phyloP scores from a whole-genome alignment of 2,797 vertebrate species.

The Rhinatrema bivittatum region DNA sequence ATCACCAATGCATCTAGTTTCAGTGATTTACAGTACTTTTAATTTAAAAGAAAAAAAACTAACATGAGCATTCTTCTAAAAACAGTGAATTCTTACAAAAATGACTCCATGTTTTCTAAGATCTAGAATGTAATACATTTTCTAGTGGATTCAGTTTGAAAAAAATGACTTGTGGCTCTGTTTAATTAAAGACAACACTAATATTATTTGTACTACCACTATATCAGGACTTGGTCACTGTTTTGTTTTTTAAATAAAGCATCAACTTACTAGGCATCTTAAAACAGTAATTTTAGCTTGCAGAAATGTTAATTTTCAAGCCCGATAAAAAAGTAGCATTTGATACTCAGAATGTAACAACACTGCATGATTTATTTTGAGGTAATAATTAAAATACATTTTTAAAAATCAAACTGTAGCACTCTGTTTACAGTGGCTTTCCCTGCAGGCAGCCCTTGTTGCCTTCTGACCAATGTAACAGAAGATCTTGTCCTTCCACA shows the following conservation, averaged over 20 bases:
- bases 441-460: too few species aligned
- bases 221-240: neutral
- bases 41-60: neutral
- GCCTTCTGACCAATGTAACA: too few species aligned
- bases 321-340: too few species aligned
- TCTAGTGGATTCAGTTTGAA: neutral
- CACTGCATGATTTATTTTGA: too few species aligned
- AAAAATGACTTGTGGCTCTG: neutral
- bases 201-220: fast-evolving
- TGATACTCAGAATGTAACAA: too few species aligned
- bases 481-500: too few species aligned
- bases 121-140: neutral
- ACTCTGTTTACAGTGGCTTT: too few species aligned
- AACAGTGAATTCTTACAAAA: neutral
- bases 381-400: too few species aligned
- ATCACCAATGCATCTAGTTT: neutral
- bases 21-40: too few species aligned
- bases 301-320: neutral
- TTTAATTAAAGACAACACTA: neutral
- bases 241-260: slow-evolving; percentile 3
- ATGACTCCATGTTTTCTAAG: fast-evolving
- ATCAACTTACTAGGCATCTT: neutral
- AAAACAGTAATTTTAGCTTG: neutral
- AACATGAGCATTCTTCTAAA: neutral
- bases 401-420: too few species aligned